Conservation (phyloP, 2,888 invertebrate species). For the Atrina japonica region DNA sequence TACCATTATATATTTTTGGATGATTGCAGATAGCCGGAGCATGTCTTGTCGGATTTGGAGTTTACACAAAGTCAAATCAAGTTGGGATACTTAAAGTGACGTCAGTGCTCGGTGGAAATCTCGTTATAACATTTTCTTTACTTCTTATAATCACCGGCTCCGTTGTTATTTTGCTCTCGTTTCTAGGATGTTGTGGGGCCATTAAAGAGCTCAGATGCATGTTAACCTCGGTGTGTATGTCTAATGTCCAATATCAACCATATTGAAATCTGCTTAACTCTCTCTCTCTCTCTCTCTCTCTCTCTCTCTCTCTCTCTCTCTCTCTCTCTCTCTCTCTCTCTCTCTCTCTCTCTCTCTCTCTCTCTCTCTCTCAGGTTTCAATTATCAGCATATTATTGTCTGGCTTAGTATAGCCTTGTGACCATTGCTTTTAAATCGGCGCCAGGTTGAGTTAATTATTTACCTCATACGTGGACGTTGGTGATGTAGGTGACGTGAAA, state of each 20-base stretch:
- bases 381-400: too few relatives aligned
- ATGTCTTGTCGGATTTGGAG: constrained; percentile 87
- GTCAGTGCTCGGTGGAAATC: constrained; percentile 86
- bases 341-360: too few relatives aligned
- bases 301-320: constrained; percentile 44
- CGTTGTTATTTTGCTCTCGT: constrained; percentile 90
- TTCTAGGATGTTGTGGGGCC: constrained; percentile 96
- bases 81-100: constrained; percentile 92
- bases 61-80: constrained; percentile 92
- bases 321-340: too few relatives aligned
- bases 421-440: too few relatives aligned
- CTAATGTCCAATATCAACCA: too few relatives aligned
- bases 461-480: too few relatives aligned
- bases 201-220: constrained; percentile 96
- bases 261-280: too few relatives aligned
- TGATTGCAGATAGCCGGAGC: constrained; percentile 68
- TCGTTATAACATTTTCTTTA: constrained; percentile 92
- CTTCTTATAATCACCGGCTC: constrained; percentile 92
- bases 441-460: too few relatives aligned
- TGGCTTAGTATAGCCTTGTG: too few relatives aligned
- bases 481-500: too few relatives aligned
- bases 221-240: constrained; percentile 90
- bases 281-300: not conserved
- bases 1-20: constrained; percentile 16
- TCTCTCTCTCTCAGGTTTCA: too few relatives aligned